Percentiles rank a stretch among this genome's conserved stretches.
These are phyloP conservation scores for Hylaeus volcanicus DNA, from an alignment of 1,140 invertebrate genomes.

Conservation along the genomic window DNA sequence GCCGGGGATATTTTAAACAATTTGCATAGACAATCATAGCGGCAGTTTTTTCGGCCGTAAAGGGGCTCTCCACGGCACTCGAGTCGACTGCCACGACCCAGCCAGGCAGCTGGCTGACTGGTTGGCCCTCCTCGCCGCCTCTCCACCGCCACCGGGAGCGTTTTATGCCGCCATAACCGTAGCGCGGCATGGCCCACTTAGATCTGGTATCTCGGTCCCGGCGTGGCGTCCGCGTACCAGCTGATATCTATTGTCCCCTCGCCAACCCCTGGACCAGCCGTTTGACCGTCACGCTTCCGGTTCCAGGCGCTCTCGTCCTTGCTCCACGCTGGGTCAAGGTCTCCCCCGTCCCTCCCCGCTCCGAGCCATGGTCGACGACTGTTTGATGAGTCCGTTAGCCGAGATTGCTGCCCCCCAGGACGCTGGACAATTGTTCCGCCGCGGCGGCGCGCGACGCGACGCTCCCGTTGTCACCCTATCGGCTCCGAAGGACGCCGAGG, in stretches of 20 bases:
- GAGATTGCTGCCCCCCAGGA: too few relatives aligned
- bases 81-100: conserved; percentile 59
- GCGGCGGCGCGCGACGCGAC: conserved; percentile 60
- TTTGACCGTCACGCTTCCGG: conserved; percentile 54
- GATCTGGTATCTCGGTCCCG: conserved; percentile 78
- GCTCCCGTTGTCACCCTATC: conserved; percentile 80
- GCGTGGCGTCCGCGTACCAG: conserved; percentile 61
- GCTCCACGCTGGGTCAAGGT: conserved; percentile 55
- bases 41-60: conserved; percentile 79
- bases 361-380: neutral
- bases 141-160: conserved; percentile 64
- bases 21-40: conserved; percentile 81
- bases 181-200: conserved; percentile 80
- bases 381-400: conserved; percentile 21
- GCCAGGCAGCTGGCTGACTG: conserved; percentile 53
- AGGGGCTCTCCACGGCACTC: conserved; percentile 67
- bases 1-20: conserved; percentile 79
- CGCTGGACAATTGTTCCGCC: conserved; percentile 73
- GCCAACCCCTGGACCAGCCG: conserved; percentile 54
- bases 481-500: conserved; percentile 72
- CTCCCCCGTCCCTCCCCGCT: neutral
- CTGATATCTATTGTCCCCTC: conserved; percentile 77
- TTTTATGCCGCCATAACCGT: conserved; percentile 81
- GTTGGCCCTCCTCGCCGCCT: conserved; percentile 38
- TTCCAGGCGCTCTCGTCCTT: conserved; percentile 46